A percentile compares a stretch with the other conserved stretches of the same genome.
These are phyloP conservation scores for Myioborus miniatus DNA, from an alignment of 2,797 vertebrate genomes.

Conservation along the genomic window DNA sequence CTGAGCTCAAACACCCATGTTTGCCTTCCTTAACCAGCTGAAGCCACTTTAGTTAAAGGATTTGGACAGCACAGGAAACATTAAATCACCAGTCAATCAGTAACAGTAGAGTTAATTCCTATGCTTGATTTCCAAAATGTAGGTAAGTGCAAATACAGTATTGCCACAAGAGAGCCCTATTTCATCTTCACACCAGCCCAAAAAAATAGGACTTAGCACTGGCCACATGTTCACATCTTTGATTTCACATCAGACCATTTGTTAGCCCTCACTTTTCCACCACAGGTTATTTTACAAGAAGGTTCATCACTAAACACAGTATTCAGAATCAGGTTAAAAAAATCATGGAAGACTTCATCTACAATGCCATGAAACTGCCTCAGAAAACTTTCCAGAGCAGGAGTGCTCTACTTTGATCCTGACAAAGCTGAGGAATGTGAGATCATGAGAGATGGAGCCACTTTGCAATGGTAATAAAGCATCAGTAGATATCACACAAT, in stretches of 20 bases:
- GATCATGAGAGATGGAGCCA: neutral
- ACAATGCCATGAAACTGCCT: neutral
- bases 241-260: neutral
- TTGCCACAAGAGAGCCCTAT: neutral
- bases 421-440: neutral
- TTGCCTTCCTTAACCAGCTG: slow-evolving; percentile 1
- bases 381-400: neutral
- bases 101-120: neutral
- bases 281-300: neutral
- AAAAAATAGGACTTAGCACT: neutral
- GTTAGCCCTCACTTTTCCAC: neutral
- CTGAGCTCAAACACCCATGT: neutral
- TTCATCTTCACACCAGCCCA: neutral
- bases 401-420: neutral
- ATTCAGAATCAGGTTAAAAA: neutral
- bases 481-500: neutral
- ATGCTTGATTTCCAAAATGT: neutral
- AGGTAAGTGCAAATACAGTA: neutral
- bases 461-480: neutral
- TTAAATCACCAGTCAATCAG: neutral
- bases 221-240: neutral
- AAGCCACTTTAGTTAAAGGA: neutral
- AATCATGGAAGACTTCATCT: neutral
- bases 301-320: neutral
- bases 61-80: slow-evolving; percentile 25